Conservation (phyloP, 92 coral and sea anemone genomes). For the Palythoa grandis region DNA sequence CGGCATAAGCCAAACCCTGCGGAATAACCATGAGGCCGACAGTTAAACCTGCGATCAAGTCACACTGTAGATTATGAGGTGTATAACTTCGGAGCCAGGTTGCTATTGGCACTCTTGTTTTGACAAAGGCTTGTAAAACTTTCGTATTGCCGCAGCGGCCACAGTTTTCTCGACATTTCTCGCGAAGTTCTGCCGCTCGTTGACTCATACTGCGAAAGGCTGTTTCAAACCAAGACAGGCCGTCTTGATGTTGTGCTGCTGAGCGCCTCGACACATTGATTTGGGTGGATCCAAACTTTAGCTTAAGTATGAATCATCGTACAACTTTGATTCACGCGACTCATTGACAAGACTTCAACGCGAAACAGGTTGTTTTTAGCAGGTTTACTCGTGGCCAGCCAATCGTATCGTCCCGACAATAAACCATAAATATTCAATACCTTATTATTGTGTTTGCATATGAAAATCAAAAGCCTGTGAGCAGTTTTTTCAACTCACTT, state of each 20-base stretch:
- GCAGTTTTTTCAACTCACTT: background rate
- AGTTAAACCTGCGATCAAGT: constrained; percentile 92
- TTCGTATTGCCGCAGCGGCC: constrained; percentile 44
- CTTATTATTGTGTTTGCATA: constrained; percentile 22
- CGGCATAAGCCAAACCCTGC: constrained; percentile 95
- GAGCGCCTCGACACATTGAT: constrained; percentile 28
- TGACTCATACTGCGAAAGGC: constrained; percentile 11
- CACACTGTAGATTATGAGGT: constrained; percentile 76
- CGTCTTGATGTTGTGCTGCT: background rate
- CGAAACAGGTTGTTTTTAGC: constrained; percentile 43
- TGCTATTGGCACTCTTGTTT: constrained; percentile 80
- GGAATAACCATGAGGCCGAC: constrained; percentile 98
- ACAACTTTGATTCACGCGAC: constrained; percentile 39
- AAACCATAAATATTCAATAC: constrained; percentile 28
- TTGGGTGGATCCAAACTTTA: constrained; percentile 42
- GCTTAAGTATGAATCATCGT: constrained; percentile 41
- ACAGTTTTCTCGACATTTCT: constrained; percentile 75
- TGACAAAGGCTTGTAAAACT: constrained; percentile 41
- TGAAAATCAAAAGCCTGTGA: constrained; percentile 19
- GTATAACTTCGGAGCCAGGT: constrained; percentile 86
- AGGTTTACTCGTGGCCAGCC: constrained; percentile 15
- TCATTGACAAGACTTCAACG: constrained; percentile 28
- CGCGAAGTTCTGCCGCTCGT: constrained; percentile 51
- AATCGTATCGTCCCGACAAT: constrained; percentile 16
- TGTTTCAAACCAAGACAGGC: background rate